Base-by-base conservation (phyloP, 2,797 vertebrate genomes). In the Ara ararauna region DNA sequence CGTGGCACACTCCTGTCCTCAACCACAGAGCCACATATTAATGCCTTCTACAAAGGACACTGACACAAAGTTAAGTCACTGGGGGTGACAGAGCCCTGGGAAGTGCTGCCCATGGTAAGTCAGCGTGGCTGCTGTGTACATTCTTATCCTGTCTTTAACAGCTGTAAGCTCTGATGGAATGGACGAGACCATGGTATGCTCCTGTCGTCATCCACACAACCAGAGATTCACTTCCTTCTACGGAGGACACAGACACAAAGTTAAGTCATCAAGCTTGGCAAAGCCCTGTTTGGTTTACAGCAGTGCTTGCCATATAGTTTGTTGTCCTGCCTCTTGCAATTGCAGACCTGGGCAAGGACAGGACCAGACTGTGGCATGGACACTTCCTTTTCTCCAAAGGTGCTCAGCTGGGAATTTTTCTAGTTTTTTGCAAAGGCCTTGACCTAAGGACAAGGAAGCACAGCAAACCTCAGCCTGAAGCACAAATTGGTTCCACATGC, bases 361-460 rank as follows among this genome's bases (percentile, higher is more conserved):
- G 11, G 18, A 64, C 3, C 5, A 19, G 21, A 48, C 6, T 13
- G 16, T 12, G 21, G 18, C 5, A 9, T 10, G 2, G 3, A 6
- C 32, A 19, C 1, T 7, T 3, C 23, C 27, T 15, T 19, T 12
- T 26, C 3, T 32, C 15, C 2, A 1, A 23, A 38, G 20, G 2
- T 13, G 11, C 15, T 50, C 9, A 34, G 38, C 34, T n/a, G 48
- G 26, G 54, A 13, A 34, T 74, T 74, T 61, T 38, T 70, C 11
- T 19, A n/a, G 34, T 3, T 79, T 89, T 48, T 3, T 0, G 21
- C 10, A 62, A 48, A 53, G 27, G 7, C 19, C 5, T 40, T 0
- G 1, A 14, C 19, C 19, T 36, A 10, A 58, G 29, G 27, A 36
- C 10, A n/a, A n/a, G 9, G 26, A 40, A 54, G 8, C 1, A 13